Evolutionary conservation across 2,797 vertebrate species (phyloP), one percentile per base, ranked within the genome.

Genomic region (Intellagama lesueurii): DNA sequence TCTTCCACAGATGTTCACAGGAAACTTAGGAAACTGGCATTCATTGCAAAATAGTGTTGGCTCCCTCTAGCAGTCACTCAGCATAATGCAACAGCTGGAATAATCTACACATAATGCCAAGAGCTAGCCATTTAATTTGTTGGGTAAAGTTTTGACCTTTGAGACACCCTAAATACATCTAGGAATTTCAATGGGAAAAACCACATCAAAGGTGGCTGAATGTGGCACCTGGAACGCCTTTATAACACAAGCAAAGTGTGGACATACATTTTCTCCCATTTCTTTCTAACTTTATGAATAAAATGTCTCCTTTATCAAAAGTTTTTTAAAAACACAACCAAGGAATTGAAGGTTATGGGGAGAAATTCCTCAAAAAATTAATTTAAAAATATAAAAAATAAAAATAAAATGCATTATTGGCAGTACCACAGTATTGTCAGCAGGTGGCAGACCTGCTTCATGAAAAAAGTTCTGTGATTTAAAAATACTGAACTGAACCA

Each of bases 361-460:
- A 56, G 52, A 56, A 56, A 56, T 56, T 56, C 52, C 52, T 56
- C 52, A 56, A 7, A 56, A 56, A 9, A 56, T 56, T 56, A 56
- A 56, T 56, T 56, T 11, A 56, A 14, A 28, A 44, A 2, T 44
- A 22, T 73, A 32, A 73, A 73, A 73, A 73, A 76, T 22, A 19
- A 5, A 76, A 7, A 40, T 40, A 76, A 76, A 40, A 24, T 56
- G 56, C 47, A 28, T 28, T 14, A 64, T 40, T 4, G 35, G 4
- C 56, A 77, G 5, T 86, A 73, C 35, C 26, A 44, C 17, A 68
- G 28, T 1, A 9, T 9, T 19, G 70, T 90, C 94, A 93, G 83
- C 49, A 95, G 94, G 24, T 90, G 94, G 88, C 89, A 95, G 82
- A 32, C 73, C 88, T 91, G 32, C 30, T 70, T 87, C 79, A 91